A percentile compares a stretch with the other conserved stretches of the same genome.
Evolutionary conservation across 2,888 invertebrate genomes (phyloP).

Genomic region (Stenchaetothrips biformis): DNA sequence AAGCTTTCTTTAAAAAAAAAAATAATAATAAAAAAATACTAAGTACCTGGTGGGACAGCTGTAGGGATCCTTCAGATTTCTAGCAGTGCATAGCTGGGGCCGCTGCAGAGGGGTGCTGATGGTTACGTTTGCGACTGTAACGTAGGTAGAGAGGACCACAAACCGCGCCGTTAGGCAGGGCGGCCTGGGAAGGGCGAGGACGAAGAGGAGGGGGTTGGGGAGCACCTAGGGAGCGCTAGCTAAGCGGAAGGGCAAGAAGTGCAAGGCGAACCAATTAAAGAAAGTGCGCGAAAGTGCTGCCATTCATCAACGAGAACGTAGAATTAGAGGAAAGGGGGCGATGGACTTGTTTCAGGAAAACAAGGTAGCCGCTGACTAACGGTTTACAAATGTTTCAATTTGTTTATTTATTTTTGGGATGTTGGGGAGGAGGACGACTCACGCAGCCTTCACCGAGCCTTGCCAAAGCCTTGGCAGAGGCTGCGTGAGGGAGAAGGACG

Average conservation of each 20-base stretch:
- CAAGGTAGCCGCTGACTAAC: too few species aligned
- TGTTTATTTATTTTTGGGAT: too few species aligned
- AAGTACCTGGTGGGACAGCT: too few species aligned
- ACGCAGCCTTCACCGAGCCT: too few species aligned
- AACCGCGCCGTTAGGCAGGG: not conserved
- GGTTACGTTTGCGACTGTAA: conserved; percentile 11
- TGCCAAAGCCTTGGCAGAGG: too few species aligned
- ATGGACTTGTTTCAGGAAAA: not conserved
- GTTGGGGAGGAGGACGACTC: too few species aligned
- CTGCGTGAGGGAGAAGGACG: too few species aligned
- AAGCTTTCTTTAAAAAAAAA: not conserved
- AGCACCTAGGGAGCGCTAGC: not conserved
- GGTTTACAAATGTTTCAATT: too few species aligned
- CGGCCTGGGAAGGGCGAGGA: conserved; percentile 28
- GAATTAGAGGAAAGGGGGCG: not conserved
- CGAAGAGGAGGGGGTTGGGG: not conserved
- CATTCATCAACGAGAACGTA: not conserved
- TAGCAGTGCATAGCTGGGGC: not conserved
- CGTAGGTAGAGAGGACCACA: not conserved
- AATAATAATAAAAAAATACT: too few species aligned
- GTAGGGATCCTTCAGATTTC: too few species aligned
- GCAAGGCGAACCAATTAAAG: conserved; percentile 16
- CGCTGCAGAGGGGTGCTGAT: not conserved
- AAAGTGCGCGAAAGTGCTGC: not conserved
- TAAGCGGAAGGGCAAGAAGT: not conserved